Evolutionary conservation across 2,888 invertebrate species (phyloP), one percentile per base, ranked within the genome.

Genomic region (Sabatieria punctata): DNA sequence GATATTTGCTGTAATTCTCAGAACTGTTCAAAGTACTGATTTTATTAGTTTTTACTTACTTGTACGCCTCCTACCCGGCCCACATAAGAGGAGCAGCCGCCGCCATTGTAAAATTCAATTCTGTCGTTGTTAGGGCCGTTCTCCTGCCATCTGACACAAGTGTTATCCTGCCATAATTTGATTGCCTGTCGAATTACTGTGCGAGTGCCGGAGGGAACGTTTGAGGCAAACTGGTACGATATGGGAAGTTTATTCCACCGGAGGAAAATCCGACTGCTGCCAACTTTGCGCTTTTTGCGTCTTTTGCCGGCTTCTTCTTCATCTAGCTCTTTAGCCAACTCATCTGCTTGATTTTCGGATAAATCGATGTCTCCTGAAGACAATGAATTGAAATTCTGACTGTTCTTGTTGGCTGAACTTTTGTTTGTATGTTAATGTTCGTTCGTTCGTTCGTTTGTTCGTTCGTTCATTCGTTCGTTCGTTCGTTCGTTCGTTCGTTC

Each of bases 91-190:
- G 59, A 59, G 43, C 63, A 63, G 6, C 63, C 63, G 21, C 60
- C 60, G n/a, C 63, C 63, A 48, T 62, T 58, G 43, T 56, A 59
- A 49, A 63, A 63, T 27, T 64, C 61, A n/a, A 63, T 45, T 25
- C 63, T 50, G 44, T 59, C 56, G 1, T 54, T 55, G 30, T 54
- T 48, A 1, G 56, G 55, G 2, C 57, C 59, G 39, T 57, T 51
- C 48, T 58, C 57, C 43, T 55, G 53, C 51, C 55, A 59, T 18
- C 57, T 41, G 22, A 58, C 46, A 44, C 59, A 59, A 4, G 59
- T 59, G 40, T 59, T 51, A 19, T 51, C 43, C 37, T 59, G 55
- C 59, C 59, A 59, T 1, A 57, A 39, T 6, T 54, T 46, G 51
- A 59, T 55, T 2, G 59, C 59, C 23, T 49, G 47, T 26, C 2